Evolutionary conservation across 2,888 invertebrate genomes (phyloP), one percentile per base, ranked within the genome.

Genomic region (Philereme vetulata): DNA sequence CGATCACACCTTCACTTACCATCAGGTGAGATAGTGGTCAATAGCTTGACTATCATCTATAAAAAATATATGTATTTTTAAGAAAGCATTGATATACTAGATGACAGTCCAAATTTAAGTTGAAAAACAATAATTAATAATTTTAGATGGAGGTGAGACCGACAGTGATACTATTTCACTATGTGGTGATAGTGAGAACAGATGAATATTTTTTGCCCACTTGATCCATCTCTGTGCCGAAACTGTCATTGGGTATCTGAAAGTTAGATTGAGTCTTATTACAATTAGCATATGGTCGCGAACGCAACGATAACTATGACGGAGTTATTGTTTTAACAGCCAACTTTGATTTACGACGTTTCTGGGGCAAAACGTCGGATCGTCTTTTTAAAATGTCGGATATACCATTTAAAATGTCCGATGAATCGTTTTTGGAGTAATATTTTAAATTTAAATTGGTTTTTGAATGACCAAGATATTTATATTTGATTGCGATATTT

Each of bases 271-370:
- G 43, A 55, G 35, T 11, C 8, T 38, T 38, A 38, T 38, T 6
- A 38, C 8, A 3, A 38, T 38, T 38, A 6, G 4, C 38, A 38
- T 38, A 38, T 38, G 38, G 38, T 38, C 38, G 38, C 8, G 3
- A 38, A 38, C 38, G 1, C 4, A 8, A 6, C 0, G 38, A 6
- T 38, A 6, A 38, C 38, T 38, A 38, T 34, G 44, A 52, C 46
- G 45, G 21, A n/a, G 35, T 40, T 47, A 34, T 55, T 43, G 48
- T 38, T 48, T 32, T 56, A 44, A 49, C 38, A 44, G 44, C 43
- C 48, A 46, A 52, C 43, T 45, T 35, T 56, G 44, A 60, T 5
- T 49, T 60, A 60, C 48, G 60, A 44, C 55, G 44, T 36, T 49
- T 55, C 42, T 36, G 32, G 44, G 10, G 10, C 43, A 48, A 44